These are phyloP conservation scores for Ceratina japonica DNA, from an alignment of 1,140 invertebrate species.

Conservation along the genomic window DNA sequence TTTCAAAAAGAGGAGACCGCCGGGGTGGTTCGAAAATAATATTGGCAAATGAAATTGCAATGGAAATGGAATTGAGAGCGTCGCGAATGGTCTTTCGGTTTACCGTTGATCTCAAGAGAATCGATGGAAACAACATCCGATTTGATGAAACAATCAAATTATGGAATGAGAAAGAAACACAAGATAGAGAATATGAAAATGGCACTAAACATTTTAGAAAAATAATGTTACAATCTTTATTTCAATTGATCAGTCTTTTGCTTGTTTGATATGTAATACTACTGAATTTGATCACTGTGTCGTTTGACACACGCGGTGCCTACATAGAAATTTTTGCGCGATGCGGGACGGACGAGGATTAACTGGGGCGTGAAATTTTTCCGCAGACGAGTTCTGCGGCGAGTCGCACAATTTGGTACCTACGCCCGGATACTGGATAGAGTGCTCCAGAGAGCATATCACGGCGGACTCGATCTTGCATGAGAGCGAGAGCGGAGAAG, in stretches of 20 bases:
- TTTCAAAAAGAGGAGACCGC: background rate
- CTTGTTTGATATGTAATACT: too few species aligned
- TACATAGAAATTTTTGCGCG: background rate
- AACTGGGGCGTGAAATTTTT: constrained; percentile 9
- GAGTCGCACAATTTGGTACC: constrained; percentile 94
- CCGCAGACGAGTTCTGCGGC: constrained; percentile 92
- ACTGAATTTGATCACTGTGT: too few species aligned
- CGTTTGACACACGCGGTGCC: too few species aligned
- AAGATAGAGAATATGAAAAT: too few species aligned
- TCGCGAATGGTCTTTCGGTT: constrained; percentile 6
- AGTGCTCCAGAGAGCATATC: constrained; percentile 94
- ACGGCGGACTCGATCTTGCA: constrained; percentile 91
- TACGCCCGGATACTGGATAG: constrained; percentile 96
- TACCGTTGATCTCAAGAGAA: background rate
- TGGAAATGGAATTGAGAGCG: background rate
- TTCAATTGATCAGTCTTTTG: too few species aligned
- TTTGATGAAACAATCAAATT: background rate
- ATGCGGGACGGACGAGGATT: too few species aligned
- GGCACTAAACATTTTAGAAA: too few species aligned
- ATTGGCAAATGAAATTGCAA: constrained; percentile 1
- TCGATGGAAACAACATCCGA: background rate
- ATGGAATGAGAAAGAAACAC: background rate
- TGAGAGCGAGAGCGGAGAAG: constrained; percentile 90
- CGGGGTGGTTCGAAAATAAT: background rate
- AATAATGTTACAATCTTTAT: too few species aligned